Conservation (phyloP, 2,113 vertebrate genomes). For the Tiliqua scincoides region DNA sequence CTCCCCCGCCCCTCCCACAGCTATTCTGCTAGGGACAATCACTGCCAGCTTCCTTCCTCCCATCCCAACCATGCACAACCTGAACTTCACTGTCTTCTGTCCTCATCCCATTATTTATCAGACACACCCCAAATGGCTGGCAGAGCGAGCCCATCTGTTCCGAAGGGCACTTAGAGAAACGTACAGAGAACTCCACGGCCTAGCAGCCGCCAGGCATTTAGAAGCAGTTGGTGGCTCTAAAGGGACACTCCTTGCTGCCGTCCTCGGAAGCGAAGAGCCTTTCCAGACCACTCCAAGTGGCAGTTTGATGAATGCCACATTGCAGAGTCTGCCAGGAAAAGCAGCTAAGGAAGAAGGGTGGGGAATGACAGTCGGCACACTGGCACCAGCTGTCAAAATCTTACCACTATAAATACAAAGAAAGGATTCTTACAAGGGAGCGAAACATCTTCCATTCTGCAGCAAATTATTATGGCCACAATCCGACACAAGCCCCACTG, state of each 20-base stretch:
- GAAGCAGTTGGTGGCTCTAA: not conserved
- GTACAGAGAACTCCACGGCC: not conserved
- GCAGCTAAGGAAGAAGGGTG: not conserved
- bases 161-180: not conserved
- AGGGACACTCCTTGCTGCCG: not conserved
- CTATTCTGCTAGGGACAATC: not conserved
- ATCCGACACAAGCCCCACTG: not conserved
- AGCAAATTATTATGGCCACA: not conserved
- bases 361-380: not conserved
- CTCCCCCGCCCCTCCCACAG: not conserved
- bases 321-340: not conserved
- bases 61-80: not conserved
- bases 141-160: not conserved
- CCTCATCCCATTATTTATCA: not conserved
- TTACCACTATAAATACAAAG: not conserved
- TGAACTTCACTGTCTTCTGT: not conserved
- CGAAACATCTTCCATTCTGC: not conserved
- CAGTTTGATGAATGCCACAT: not conserved
- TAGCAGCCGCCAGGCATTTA: not conserved
- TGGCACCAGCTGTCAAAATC: not conserved
- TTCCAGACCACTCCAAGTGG: not conserved
- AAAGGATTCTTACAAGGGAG: not conserved
- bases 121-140: not conserved
- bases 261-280: too few relatives aligned
- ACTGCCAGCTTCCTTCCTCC: not conserved